These are phyloP conservation scores for Halocaridina rubra DNA, from an alignment of 2,888 invertebrate species.

Conservation along the genomic window DNA sequence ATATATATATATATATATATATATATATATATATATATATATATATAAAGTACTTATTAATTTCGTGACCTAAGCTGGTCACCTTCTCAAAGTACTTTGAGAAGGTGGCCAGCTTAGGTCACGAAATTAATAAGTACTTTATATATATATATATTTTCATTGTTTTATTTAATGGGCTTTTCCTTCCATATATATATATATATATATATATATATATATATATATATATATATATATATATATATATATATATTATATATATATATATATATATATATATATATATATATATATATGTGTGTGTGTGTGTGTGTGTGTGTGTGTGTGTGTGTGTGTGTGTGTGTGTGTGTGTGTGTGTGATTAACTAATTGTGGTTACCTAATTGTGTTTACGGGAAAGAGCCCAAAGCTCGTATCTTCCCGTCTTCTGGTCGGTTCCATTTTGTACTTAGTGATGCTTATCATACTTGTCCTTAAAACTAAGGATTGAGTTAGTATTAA, in stretches of 20 bases:
- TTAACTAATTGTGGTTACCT: too few species aligned
- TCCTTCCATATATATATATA: background rate
- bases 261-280: background rate
- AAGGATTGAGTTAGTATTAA: too few species aligned
- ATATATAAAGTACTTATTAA: too few species aligned
- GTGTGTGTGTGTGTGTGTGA: too few species aligned
- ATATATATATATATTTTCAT: background rate
- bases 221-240: conserved; percentile 14
- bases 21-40: background rate
- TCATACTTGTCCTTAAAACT: too few species aligned
- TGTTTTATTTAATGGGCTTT: background rate
- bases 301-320: background rate
- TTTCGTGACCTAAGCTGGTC: too few species aligned
- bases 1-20: conserved; percentile 10
- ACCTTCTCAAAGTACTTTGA: too few species aligned
- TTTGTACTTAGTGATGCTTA: too few species aligned
- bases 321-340: background rate
- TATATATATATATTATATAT: background rate
- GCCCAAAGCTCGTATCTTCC: too few species aligned
- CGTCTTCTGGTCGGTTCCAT: too few species aligned
- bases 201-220: background rate
- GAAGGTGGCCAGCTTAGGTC: too few species aligned
- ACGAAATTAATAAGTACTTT: background rate
- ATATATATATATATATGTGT: background rate
- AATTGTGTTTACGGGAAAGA: too few species aligned